Evolutionary conservation across 2,888 invertebrate species (phyloP).

Genomic region (Eupsilia transversa): DNA sequence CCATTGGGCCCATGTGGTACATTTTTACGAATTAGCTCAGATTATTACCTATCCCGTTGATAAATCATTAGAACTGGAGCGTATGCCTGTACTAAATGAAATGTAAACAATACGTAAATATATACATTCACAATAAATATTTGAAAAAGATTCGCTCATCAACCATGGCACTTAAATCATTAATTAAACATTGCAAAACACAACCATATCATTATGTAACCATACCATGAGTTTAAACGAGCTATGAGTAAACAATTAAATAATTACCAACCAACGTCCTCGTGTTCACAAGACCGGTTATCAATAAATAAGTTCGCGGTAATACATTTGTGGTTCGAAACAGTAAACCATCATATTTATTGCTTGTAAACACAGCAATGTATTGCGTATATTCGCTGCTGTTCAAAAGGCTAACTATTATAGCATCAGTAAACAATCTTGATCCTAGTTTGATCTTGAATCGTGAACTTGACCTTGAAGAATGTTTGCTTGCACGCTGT

Average conservation of each 20-base stretch:
- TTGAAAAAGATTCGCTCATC: conserved; percentile 29
- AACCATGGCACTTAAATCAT: conserved; percentile 37
- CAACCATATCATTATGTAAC: conserved; percentile 54
- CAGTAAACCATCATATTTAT: conserved; percentile 26
- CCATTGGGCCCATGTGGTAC: no score
- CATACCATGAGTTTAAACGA: conserved; percentile 25
- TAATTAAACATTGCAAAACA: conserved; percentile 39
- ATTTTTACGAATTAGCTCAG: not conserved
- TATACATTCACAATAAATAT: conserved; percentile 44
- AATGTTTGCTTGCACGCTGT: conserved; percentile 31
- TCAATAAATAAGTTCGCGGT: conserved; percentile 6
- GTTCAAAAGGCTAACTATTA: conserved; percentile 30
- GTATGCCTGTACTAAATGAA: not conserved
- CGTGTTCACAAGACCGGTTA: conserved; percentile 27
- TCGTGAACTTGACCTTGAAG: conserved; percentile 66
- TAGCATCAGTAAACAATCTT: conserved; percentile 46
- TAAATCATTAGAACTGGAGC: conserved; percentile 9
- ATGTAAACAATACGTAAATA: conserved; percentile 19
- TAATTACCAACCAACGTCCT: conserved; percentile 22
- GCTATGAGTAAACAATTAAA: conserved; percentile 42
- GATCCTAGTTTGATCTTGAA: conserved; percentile 50
- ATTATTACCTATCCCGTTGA: conserved; percentile 18
- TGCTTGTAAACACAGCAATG: conserved; percentile 43
- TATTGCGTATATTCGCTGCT: conserved; percentile 25
- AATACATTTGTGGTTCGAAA: conserved; percentile 23